phyloP scores from a whole-genome alignment of 2,888 invertebrate genomes.

The Germaria angustata region DNA sequence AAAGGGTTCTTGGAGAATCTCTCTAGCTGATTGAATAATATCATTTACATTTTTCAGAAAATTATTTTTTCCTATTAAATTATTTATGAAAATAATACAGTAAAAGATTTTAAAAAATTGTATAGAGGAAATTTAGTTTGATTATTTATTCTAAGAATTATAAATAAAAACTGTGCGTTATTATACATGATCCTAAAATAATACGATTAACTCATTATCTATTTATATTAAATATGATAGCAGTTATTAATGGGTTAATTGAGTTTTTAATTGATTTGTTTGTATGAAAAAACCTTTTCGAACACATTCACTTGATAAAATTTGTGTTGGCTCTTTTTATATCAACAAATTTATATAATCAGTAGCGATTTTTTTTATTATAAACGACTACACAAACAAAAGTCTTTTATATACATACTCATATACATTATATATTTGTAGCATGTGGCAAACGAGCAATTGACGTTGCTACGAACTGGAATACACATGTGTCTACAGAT shows the following conservation, averaged over 20 bases:
- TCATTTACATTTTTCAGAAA: too few relatives aligned
- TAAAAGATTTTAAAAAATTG: too few relatives aligned
- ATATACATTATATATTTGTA: too few relatives aligned
- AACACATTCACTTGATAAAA: constrained; percentile 1
- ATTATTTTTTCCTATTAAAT: too few relatives aligned
- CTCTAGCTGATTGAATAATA: too few relatives aligned
- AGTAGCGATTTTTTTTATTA: background rate
- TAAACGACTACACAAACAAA: background rate
- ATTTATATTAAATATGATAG: background rate
- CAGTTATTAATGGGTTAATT: constrained; percentile 19
- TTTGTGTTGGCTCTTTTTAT: background rate
- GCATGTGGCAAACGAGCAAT: constrained; percentile 42
- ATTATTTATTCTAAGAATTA: too few relatives aligned
- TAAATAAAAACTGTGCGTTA: too few relatives aligned
- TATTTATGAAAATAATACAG: too few relatives aligned
- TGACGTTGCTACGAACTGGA: constrained; percentile 1
- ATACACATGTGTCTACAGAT: constrained; percentile 10
- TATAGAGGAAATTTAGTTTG: too few relatives aligned
- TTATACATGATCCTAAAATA: too few relatives aligned
- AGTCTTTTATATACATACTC: background rate
- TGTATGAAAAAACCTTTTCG: background rate
- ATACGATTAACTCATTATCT: too few relatives aligned
- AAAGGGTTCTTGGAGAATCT: too few relatives aligned
- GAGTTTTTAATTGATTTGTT: constrained; percentile 38
- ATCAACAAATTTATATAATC: background rate